Evolutionary conservation across 2,113 vertebrate genomes (phyloP), one percentile per base, ranked within the genome.

Genomic region (Cinclus cinclus): DNA sequence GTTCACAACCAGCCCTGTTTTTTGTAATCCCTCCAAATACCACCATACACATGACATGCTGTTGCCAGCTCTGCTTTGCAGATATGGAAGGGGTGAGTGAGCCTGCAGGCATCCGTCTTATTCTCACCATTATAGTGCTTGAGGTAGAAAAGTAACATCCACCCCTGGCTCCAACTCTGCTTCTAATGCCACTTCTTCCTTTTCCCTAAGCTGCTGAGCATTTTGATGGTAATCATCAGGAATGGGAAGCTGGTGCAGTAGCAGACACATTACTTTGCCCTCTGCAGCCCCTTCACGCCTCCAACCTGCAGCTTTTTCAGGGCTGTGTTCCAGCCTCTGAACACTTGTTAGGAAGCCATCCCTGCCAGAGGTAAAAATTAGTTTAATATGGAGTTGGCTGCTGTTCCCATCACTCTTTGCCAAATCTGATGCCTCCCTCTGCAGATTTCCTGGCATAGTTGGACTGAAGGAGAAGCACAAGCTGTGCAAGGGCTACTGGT

Each of bases 381-480:
- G 44, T 89, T 77, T 83, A 70, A 42, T 83, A 94, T 62, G 27
- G 46, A 90, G 33, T 5, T 95, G 91, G 93, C 89, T 78, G 68
- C 55, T 41, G 47, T 55, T 76, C 52, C 25, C 13, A 28, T 17
- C 1, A 2, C 23, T 92, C 42, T 71, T 44, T 92, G 94, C 87
- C 87, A 95, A 83, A 71, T 30, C 46, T 56, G 63, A 80, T 67
- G 56, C 4, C 1, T 5, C 73, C n/a, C 44, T 60, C 73, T 60
- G 91, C 70, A 94, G 71, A 68, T 46, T 90, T 68, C 62, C 70
- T 85, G 89, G 47, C 78, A 47, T 9, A 25, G 60, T 1, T 10
- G 3, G 69, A 35, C 73, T 49, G 35, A 75, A 67, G 70, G 67
- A 87, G 70, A 76, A 75, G 56, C 37, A 56, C 25, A 62, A 47